These are phyloP conservation scores for Elephas maximus DNA, from an alignment of 2,113 vertebrate species.

Conservation along the genomic window DNA sequence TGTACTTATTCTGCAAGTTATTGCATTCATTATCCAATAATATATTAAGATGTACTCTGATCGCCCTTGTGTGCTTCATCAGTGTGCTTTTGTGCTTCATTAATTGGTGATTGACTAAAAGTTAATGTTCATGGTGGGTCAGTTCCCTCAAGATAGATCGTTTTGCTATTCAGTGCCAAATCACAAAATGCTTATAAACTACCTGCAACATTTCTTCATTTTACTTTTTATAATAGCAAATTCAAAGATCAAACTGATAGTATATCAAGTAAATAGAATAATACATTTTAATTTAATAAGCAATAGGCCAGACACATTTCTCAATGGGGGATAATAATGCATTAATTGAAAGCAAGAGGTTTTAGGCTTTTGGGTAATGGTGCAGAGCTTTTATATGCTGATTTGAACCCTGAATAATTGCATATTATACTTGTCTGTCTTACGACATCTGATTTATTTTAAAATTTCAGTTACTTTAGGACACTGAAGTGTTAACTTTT, in stretches of 20 bases:
- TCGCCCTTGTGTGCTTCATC: conserved; percentile 79
- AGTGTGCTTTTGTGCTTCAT: conserved; percentile 83
- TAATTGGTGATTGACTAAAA: conserved; percentile 86
- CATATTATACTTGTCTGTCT: background rate
- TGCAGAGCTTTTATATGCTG: background rate
- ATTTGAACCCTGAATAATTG: conserved; percentile 34
- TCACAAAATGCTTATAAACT: conserved; percentile 81
- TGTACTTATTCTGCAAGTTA: conserved; percentile 79
- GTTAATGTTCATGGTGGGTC: conserved; percentile 83
- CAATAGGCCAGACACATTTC: conserved; percentile 10
- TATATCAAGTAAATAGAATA: background rate
- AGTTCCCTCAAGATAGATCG: conserved; percentile 71
- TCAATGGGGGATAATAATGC: background rate
- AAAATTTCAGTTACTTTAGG: conserved; percentile 2
- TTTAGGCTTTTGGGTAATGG: background rate
- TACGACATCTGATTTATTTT: conserved; percentile 23
- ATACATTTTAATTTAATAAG: conserved; percentile 61
- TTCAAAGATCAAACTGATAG: conserved; percentile 68
- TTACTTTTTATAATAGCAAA: conserved; percentile 64
- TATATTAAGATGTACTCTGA: conserved; percentile 72
- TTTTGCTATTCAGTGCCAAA: conserved; percentile 77
- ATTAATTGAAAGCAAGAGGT: background rate
- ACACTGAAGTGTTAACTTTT: background rate
- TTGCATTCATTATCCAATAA: conserved; percentile 81
- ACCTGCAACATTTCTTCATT: conserved; percentile 64